A percentile compares a stretch with the other conserved stretches of the same genome.
These are phyloP conservation scores for Erythrolamprus reginae DNA, from an alignment of 2,113 vertebrate genomes.

Conservation along the genomic window DNA sequence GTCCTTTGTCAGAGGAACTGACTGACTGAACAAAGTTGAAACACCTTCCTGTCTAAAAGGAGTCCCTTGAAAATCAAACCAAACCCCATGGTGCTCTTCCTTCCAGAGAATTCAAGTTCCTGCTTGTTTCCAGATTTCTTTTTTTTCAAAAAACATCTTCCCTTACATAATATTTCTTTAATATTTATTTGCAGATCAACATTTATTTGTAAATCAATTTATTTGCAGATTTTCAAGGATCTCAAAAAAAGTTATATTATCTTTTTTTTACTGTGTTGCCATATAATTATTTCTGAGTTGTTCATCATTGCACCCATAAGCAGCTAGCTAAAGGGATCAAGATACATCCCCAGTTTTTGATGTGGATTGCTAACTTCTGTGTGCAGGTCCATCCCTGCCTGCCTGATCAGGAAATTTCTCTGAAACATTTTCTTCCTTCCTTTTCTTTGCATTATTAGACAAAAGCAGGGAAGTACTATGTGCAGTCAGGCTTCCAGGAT, in stretches of 20 bases:
- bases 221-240: no score
- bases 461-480: background rate
- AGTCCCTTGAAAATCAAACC: background rate
- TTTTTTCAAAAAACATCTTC: background rate
- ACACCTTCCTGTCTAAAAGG: background rate
- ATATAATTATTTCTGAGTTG: background rate
- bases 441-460: background rate
- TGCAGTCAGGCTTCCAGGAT: background rate
- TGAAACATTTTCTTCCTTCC: background rate
- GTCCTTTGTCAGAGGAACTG: background rate
- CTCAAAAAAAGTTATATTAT: background rate
- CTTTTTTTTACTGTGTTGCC: background rate
- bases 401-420: background rate
- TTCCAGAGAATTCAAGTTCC: background rate
- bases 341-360: background rate
- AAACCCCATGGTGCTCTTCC: background rate
- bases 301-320: background rate
- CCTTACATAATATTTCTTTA: background rate
- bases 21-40: background rate
- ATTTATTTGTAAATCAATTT: no score
- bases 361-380: background rate
- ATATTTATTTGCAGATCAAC: background rate
- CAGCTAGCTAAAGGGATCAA: background rate
- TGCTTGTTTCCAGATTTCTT: background rate
- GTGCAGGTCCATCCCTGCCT: background rate